These are phyloP conservation scores for Xylocopa sonorina DNA, from an alignment of 1,140 invertebrate genomes.

Conservation along the genomic window DNA sequence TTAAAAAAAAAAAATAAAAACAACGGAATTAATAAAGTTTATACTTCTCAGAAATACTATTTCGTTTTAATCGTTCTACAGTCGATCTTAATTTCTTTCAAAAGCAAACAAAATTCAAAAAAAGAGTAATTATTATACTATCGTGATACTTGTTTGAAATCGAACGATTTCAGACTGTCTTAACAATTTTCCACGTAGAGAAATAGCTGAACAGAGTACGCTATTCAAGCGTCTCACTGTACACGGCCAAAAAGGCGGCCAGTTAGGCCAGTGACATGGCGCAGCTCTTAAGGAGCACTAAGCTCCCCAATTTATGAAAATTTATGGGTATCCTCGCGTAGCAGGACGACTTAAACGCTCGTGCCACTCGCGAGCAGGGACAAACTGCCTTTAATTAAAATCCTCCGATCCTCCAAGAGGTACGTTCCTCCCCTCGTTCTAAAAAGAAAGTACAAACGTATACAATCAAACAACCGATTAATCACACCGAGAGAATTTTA, in stretches of 20 bases:
- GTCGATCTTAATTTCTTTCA: too few species aligned
- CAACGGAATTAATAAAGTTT: too few species aligned
- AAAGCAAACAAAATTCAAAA: too few species aligned
- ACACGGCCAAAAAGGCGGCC: neutral
- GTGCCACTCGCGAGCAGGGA: neutral
- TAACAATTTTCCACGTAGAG: neutral
- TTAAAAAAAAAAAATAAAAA: neutral
- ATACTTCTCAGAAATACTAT: neutral
- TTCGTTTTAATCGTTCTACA: too few species aligned
- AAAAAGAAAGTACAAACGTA: too few species aligned
- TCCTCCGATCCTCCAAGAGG: neutral
- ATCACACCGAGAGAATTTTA: fast-evolving
- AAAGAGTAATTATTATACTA: too few species aligned
- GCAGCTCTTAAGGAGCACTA: conserved; percentile 1
- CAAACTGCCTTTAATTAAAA: conserved; percentile 30
- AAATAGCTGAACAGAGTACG: neutral
- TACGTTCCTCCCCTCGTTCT: too few species aligned
- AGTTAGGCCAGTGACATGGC: neutral
- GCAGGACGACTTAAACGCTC: conserved; percentile 3
- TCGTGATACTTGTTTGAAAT: too few species aligned
- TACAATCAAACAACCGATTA: neutral
- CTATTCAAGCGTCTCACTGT: neutral
- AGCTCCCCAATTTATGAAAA: conserved; percentile 15
- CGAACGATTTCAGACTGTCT: too few species aligned
- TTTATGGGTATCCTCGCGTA: conserved; percentile 17